Evolutionary conservation across 2,888 invertebrate species (phyloP).

Genomic region (Magallana nippona): DNA sequence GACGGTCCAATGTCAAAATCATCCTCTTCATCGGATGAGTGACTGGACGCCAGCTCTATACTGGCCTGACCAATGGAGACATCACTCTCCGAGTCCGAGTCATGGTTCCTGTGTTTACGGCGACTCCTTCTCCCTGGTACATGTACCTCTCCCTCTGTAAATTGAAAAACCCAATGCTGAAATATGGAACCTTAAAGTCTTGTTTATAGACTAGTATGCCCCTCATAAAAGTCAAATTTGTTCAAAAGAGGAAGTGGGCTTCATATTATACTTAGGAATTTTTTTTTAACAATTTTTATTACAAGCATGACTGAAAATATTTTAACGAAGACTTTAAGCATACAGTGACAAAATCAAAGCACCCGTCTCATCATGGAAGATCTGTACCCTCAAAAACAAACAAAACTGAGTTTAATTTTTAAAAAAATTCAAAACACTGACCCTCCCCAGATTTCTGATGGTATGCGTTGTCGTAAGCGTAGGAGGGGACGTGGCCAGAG

Average conservation of each 20-base stretch:
- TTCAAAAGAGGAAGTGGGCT: too few relatives aligned
- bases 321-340: too few relatives aligned
- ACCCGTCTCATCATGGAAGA: too few relatives aligned
- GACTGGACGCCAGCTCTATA: slow-evolving; percentile 95
- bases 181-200: not conserved
- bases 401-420: not conserved
- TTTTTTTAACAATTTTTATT: too few relatives aligned
- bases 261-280: too few relatives aligned
- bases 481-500: slow-evolving; percentile 72
- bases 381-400: too few relatives aligned
- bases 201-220: too few relatives aligned
- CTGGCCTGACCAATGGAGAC: slow-evolving; percentile 80
- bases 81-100: slow-evolving; percentile 88
- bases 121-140: slow-evolving; percentile 37
- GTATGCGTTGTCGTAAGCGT: slow-evolving; percentile 70
- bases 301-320: too few relatives aligned
- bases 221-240: too few relatives aligned
- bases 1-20: slow-evolving; percentile 75
- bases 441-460: slow-evolving; percentile 62
- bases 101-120: slow-evolving; percentile 80
- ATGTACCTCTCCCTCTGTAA: slow-evolving; percentile 51
- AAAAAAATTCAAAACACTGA: slow-evolving; percentile 36
- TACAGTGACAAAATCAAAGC: too few relatives aligned
- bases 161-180: not conserved
- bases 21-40: slow-evolving; percentile 93